Conservation (phyloP, 2,888 invertebrate species). For the Drosophila eohydei region DNA sequence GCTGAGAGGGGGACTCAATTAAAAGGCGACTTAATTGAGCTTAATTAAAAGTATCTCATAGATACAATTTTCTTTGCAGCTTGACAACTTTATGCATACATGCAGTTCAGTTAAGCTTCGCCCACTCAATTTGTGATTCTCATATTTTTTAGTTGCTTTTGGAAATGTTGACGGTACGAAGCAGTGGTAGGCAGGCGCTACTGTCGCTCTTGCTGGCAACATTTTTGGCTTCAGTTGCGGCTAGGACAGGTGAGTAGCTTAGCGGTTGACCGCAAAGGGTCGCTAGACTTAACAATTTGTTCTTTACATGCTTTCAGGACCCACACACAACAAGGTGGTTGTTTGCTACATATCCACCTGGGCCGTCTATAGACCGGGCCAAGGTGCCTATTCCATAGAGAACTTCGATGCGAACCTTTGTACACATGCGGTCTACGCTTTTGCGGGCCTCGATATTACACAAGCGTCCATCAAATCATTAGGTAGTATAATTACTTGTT, state of each 20-base stretch:
- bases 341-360: constrained; percentile 93
- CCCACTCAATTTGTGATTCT: constrained; percentile 21
- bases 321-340: constrained; percentile 90
- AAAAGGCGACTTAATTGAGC: constrained; percentile 27
- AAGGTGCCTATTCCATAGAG: constrained; percentile 88
- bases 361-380: constrained; percentile 90
- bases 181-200: constrained; percentile 12
- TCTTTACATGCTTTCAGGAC: constrained; percentile 85
- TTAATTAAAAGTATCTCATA: constrained; percentile 62
- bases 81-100: constrained; percentile 3
- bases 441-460: constrained; percentile 90
- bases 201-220: constrained; percentile 50
- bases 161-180: constrained; percentile 2
- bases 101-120: constrained; percentile 42
- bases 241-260: constrained; percentile 76
- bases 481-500: constrained; percentile 85
- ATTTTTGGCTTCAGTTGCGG: constrained; percentile 72
- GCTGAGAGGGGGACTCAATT: not conserved
- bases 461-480: constrained; percentile 89
- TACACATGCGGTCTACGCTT: constrained; percentile 93
- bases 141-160: constrained; percentile 7
- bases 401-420: constrained; percentile 91
- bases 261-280: constrained; percentile 49
- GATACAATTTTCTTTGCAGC: constrained; percentile 20
- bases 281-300: constrained; percentile 11